Evolutionary conservation across 2,113 vertebrate species (phyloP), one percentile per base, ranked within the genome.

Genomic region (Tetraodon nigroviridis): DNA sequence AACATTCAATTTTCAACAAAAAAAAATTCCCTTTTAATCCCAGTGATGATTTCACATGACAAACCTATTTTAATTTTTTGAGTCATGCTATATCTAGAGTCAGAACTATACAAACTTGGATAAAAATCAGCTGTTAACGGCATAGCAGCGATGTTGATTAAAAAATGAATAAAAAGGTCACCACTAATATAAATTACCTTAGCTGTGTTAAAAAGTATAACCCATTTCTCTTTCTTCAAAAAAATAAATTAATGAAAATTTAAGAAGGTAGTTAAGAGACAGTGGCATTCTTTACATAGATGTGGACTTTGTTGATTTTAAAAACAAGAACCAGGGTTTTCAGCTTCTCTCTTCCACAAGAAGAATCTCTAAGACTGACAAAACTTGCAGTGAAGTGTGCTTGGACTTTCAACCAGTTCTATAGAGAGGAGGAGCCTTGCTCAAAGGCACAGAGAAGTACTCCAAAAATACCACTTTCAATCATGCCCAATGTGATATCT

Each of bases 331-430:
- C 40, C 5, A 47, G 6, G 19, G 17, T 18, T 46, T 53, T 57
- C 55, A 45, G 37, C 37, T 46, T 67, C 52, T 64, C 58, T 82
- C 82, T 89, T 89, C 86, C 86, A 88, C 67, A 47, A 84, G 88
- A 89, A 87, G 86, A 88, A 86, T 29, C 61, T 62, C 29, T 48
- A 19, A 55, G 22, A 63, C 52, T 19, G 64, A 50, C 62, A 14
- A 61, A 70, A 45, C 24, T 27, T 27, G 24, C 11, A 37, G 32
- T 8, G 10, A 11, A 12, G 8, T 27, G 24, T 27, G 24, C 3
- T 8, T 11, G 11, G 32, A 37, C 32, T 12, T 37, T 37, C 8
- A 37, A 37, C 11, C 11, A 11, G 32, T 37, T 12, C 32, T 10
- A 37, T 37, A 37, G 12, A 37, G 32, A 37, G 32, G 12, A 37